Evolutionary conservation across 2,797 vertebrate species (phyloP).

Genomic region (Nasua narica): DNA sequence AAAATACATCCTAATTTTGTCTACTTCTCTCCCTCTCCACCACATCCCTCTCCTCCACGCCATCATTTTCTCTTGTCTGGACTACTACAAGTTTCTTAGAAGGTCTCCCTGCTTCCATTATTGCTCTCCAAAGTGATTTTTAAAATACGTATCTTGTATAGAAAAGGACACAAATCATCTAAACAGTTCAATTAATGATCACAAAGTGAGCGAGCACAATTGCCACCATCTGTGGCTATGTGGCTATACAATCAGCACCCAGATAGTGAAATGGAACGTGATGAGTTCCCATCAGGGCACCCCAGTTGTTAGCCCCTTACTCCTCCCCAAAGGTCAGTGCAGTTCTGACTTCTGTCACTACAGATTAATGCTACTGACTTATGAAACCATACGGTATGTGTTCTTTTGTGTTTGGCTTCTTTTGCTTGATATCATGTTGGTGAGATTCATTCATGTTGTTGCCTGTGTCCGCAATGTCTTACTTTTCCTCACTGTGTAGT

Average conservation of each 20-base stretch:
- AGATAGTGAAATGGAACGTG: not conserved
- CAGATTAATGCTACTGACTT: not conserved
- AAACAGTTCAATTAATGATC: not conserved
- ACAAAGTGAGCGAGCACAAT: not conserved
- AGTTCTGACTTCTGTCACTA: not conserved
- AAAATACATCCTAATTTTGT: not conserved
- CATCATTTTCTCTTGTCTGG: not conserved
- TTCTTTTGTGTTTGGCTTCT: not conserved
- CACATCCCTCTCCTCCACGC: not conserved
- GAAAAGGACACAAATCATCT: not conserved
- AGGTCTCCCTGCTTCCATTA: not conserved
- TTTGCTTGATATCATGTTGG: not conserved
- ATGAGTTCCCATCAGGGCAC: too few relatives aligned
- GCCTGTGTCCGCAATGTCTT: not conserved
- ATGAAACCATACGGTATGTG: not conserved
- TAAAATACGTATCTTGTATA: not conserved
- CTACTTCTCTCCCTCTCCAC: not conserved
- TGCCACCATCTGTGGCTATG: too few relatives aligned
- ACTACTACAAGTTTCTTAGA: not conserved
- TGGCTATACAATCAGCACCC: not conserved
- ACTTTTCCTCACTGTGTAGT: not conserved
- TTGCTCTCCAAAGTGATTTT: not conserved
- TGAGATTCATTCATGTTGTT: not conserved
- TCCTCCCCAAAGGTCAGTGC: not conserved
- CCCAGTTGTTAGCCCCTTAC: not conserved